phyloP scores from a whole-genome alignment of 2,888 invertebrate species.

The Teleiodes luculella region DNA sequence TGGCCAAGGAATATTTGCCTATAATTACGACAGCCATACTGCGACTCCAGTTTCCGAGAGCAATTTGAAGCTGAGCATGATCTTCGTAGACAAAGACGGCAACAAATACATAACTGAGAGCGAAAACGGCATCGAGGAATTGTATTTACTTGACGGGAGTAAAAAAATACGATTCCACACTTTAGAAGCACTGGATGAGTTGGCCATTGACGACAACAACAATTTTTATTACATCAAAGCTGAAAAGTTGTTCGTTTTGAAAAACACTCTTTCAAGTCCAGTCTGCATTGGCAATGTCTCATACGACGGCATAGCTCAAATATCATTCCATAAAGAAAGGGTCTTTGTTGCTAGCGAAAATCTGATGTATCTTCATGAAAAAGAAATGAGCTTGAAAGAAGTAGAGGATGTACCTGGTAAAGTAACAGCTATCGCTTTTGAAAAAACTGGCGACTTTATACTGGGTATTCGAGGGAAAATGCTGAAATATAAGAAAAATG shows the following conservation, averaged over 20 bases:
- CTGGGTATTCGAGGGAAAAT: slow-evolving; percentile 53
- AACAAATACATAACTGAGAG: slow-evolving; percentile 59
- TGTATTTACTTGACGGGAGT: slow-evolving; percentile 51
- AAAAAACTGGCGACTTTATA: slow-evolving; percentile 48
- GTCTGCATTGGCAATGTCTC: slow-evolving; percentile 46
- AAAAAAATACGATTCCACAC: slow-evolving; percentile 49
- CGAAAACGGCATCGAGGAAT: slow-evolving; percentile 52
- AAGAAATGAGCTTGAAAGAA: slow-evolving; percentile 47
- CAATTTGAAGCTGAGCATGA: slow-evolving; percentile 48
- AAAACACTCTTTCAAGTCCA: slow-evolving; percentile 40
- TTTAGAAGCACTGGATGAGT: slow-evolving; percentile 52
- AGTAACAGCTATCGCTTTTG: slow-evolving; percentile 59
- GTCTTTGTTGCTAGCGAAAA: slow-evolving; percentile 55
- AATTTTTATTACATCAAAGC: slow-evolving; percentile 61
- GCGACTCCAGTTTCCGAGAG: slow-evolving; percentile 44
- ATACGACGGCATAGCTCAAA: slow-evolving; percentile 57
- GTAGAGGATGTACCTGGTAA: slow-evolving; percentile 48
- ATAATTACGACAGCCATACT: slow-evolving; percentile 46
- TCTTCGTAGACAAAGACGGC: slow-evolving; percentile 58
- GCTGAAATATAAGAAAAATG: slow-evolving; percentile 49
- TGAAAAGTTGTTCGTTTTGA: slow-evolving; percentile 51
- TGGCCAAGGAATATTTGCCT: slow-evolving; percentile 52
- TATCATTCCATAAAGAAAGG: slow-evolving; percentile 49
- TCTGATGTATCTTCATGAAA: slow-evolving; percentile 53
- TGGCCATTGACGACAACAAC: slow-evolving; percentile 57